phyloP scores from a whole-genome alignment of 2,113 vertebrate genomes.

The Ciconia boyciana region DNA sequence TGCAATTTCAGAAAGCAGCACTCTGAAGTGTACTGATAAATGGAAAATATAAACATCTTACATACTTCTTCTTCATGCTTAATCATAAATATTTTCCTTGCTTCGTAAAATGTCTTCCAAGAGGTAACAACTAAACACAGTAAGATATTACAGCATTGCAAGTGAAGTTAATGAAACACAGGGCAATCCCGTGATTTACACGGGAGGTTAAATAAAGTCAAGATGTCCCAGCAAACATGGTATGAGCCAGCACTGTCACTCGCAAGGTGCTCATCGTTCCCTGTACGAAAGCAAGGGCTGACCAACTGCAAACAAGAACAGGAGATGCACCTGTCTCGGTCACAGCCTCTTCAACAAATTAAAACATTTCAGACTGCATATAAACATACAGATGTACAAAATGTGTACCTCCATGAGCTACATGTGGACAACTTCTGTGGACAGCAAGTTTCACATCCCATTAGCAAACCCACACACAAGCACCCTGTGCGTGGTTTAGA shows the following conservation, averaged over 20 bases:
- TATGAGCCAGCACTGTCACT: neutral
- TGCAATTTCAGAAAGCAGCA: constrained; percentile 8
- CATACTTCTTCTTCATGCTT: neutral
- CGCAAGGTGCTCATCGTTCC: neutral
- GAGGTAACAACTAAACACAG: neutral
- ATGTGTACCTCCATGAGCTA: accelerated
- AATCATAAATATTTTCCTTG: neutral
- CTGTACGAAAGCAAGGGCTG: neutral
- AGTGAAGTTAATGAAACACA: neutral
- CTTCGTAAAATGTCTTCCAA: neutral
- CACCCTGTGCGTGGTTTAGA: neutral
- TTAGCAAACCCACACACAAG: neutral
- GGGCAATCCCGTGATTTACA: neutral
- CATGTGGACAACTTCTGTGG: neutral
- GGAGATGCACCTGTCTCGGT: neutral
- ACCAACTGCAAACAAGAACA: neutral
- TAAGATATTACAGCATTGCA: neutral
- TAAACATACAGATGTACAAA: neutral
- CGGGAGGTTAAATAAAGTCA: neutral
- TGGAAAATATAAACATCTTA: neutral
- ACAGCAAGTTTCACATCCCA: neutral
- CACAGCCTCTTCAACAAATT: neutral
- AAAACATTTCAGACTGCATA: neutral
- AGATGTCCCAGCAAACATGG: neutral
- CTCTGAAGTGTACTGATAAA: constrained; percentile 35